Conservation (phyloP, 1,140 invertebrate species). For the Rhizoglyphus robini region DNA sequence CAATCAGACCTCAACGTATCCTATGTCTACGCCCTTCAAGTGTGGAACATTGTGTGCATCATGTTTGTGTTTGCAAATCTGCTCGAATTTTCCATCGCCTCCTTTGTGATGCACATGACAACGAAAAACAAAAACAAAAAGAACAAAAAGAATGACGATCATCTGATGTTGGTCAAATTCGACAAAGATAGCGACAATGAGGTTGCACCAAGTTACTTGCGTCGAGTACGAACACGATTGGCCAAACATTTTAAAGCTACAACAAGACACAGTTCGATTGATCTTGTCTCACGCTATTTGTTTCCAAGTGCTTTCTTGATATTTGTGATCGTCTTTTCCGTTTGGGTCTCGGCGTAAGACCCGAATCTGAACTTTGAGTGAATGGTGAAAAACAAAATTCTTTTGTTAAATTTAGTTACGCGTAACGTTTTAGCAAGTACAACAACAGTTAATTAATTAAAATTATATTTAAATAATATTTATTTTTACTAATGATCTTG, state of each 20-base stretch:
- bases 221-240: not conserved
- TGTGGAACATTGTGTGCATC: constrained; percentile 51
- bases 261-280: not conserved
- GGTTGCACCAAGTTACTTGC: not conserved
- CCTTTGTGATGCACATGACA: not conserved
- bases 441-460: no score
- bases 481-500: no score
- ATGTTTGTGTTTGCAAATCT: constrained; percentile 68
- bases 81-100: constrained; percentile 68
- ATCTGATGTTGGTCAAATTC: not conserved
- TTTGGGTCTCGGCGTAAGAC: not conserved
- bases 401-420: no score
- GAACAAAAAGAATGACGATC: not conserved
- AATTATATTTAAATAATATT: no score
- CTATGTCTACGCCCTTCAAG: constrained; percentile 41
- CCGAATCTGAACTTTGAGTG: no score
- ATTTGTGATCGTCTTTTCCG: not conserved
- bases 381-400: no score
- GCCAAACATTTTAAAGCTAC: not conserved
- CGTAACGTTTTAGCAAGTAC: no score
- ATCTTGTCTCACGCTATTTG: not conserved
- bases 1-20: constrained; percentile 33
- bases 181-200: not conserved
- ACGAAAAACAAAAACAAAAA: not conserved
- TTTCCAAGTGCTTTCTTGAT: constrained; percentile 1